phyloP scores from a whole-genome alignment of 2,113 vertebrate genomes.

The Fregata magnificens region DNA sequence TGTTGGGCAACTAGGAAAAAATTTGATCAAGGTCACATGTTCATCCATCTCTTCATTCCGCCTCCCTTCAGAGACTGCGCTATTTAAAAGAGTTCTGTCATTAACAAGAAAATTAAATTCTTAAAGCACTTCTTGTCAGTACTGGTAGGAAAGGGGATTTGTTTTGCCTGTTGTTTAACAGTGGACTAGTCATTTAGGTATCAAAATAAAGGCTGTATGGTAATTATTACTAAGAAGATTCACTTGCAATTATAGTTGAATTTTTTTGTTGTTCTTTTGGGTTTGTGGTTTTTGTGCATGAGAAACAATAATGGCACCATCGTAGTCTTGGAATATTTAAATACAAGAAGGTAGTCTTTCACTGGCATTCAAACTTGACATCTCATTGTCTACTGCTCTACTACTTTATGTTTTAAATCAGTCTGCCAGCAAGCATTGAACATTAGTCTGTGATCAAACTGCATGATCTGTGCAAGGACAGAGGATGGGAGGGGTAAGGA shows the following conservation, averaged over 20 bases:
- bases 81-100: background rate
- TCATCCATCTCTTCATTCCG: background rate
- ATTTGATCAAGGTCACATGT: background rate
- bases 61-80: background rate
- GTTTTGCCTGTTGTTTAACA: background rate
- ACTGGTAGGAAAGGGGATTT: background rate
- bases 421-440: fast-evolving
- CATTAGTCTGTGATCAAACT: background rate
- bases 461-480: background rate
- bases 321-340: background rate
- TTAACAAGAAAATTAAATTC: background rate
- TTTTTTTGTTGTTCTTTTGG: background rate
- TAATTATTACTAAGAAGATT: background rate
- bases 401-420: background rate
- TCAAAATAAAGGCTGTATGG: background rate
- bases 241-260: background rate
- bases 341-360: background rate
- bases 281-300: background rate
- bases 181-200: background rate
- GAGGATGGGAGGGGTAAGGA: background rate
- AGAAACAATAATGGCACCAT: background rate
- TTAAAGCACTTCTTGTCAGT: background rate
- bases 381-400: background rate
- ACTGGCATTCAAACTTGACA: background rate
- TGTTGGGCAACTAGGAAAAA: background rate